phyloP scores from a whole-genome alignment of 2,888 invertebrate species.

The Drosophila ezoana region DNA sequence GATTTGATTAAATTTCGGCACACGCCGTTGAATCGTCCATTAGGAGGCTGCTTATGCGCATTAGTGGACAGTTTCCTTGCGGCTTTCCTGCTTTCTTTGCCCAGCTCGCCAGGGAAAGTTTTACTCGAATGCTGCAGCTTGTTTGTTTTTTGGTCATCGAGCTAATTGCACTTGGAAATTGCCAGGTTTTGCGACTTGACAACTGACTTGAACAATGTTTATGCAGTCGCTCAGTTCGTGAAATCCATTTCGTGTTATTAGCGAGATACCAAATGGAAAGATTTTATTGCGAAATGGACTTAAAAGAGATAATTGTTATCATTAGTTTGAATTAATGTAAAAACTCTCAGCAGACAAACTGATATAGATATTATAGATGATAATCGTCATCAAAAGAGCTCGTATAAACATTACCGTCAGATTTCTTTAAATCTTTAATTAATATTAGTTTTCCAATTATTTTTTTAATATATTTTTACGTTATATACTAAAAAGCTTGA shows the following conservation, averaged over 20 bases:
- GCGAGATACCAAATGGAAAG: no score
- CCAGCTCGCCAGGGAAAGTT: background rate
- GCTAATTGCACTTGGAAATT: constrained; percentile 32
- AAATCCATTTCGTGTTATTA: background rate
- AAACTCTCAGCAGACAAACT: no score
- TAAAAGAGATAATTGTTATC: no score
- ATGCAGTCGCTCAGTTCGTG: background rate
- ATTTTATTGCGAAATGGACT: no score
- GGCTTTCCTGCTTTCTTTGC: background rate
- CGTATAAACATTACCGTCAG: no score
- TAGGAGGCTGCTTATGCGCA: constrained; percentile 24
- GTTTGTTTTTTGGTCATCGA: constrained; percentile 2
- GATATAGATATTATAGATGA: no score
- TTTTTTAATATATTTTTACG: no score
- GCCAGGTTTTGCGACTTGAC: background rate
- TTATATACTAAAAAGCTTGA: no score
- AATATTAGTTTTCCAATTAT: no score
- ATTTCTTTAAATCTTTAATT: no score
- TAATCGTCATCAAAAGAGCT: no score
- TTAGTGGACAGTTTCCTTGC: constrained; percentile 24
- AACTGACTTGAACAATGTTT: background rate
- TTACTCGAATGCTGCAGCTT: background rate
- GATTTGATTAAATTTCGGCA: constrained; percentile 82
- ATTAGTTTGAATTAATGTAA: no score
- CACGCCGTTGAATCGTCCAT: constrained; percentile 37